phyloP scores from a whole-genome alignment of 37 sponge, comb jelly and placozoan genomes.

The Hexactinellida sp. region DNA sequence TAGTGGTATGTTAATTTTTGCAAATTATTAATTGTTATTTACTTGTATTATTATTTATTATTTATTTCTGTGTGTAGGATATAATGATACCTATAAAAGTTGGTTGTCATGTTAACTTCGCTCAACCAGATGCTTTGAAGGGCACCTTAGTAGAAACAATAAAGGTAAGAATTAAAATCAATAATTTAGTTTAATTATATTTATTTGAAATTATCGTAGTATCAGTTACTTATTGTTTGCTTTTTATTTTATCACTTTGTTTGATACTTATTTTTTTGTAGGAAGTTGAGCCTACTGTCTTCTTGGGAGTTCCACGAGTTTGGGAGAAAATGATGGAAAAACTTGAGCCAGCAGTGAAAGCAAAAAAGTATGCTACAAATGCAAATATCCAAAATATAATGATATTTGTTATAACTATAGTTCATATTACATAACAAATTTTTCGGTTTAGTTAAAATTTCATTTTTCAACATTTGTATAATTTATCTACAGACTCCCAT shows the following conservation, averaged over 20 bases:
- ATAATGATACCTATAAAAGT: slow-evolving; percentile 41
- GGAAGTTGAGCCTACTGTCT: slow-evolving; percentile 77
- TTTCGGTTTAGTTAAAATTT: no score
- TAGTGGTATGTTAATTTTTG: slow-evolving; percentile 22
- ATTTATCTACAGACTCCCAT: slow-evolving; percentile 22
- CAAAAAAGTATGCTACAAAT: background rate
- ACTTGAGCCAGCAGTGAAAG: slow-evolving; percentile 32
- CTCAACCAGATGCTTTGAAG: slow-evolving; percentile 92
- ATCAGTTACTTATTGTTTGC: background rate
- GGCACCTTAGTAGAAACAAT: slow-evolving; percentile 67
- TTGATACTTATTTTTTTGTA: no score
- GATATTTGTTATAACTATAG: background rate
- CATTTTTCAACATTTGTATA: slow-evolving; percentile 19
- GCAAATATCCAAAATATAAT: background rate
- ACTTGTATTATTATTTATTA: background rate
- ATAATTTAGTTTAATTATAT: no score
- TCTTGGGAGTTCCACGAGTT: slow-evolving; percentile 90
- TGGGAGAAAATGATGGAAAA: slow-evolving; percentile 91
- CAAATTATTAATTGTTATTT: background rate
- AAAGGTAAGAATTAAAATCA: slow-evolving; percentile 44
- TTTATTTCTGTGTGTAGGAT: slow-evolving; percentile 34
- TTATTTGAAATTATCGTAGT: background rate
- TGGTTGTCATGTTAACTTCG: slow-evolving; percentile 76
- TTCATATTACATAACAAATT: no score
- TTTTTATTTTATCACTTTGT: no score